phyloP scores from a whole-genome alignment of 1,140 invertebrate genomes.

The Drosophila kikkawai region DNA sequence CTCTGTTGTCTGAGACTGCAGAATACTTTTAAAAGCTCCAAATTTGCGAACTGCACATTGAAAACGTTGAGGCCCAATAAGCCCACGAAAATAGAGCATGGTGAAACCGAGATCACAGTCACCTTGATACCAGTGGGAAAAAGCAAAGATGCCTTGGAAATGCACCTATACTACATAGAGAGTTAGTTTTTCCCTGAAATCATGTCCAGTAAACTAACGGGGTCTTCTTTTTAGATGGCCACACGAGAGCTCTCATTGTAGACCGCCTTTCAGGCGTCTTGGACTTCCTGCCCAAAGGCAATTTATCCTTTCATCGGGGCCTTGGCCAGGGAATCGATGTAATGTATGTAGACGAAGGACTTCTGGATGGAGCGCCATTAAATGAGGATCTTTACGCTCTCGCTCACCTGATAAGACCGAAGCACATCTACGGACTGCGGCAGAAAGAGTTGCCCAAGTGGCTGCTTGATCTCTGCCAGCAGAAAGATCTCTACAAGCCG shows the following conservation, averaged over 20 bases:
- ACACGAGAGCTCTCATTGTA: slow-evolving; percentile 33
- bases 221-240: slow-evolving; percentile 28
- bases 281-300: slow-evolving; percentile 58
- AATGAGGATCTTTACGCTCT: slow-evolving; percentile 46
- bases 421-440: slow-evolving; percentile 43
- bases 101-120: slow-evolving; percentile 8
- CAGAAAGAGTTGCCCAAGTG: slow-evolving; percentile 36
- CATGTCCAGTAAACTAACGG: background rate
- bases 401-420: slow-evolving; percentile 48
- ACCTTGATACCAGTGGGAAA: slow-evolving; percentile 46
- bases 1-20: slow-evolving; percentile 1
- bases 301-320: slow-evolving; percentile 14
- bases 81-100: slow-evolving; percentile 6
- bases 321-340: slow-evolving; percentile 55
- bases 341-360: slow-evolving; percentile 50
- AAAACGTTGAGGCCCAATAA: slow-evolving; percentile 15
- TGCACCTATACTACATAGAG: slow-evolving; percentile 37
- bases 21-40: background rate
- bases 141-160: background rate
- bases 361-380: background rate
- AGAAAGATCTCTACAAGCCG: background rate
- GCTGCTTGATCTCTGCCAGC: slow-evolving; percentile 44
- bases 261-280: slow-evolving; percentile 39
- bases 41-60: slow-evolving; percentile 2
- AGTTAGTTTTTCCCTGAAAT: slow-evolving; percentile 26